Evolutionary conservation across 1,140 invertebrate genomes (phyloP).

Genomic region (Conopomorpha cramerella): DNA sequence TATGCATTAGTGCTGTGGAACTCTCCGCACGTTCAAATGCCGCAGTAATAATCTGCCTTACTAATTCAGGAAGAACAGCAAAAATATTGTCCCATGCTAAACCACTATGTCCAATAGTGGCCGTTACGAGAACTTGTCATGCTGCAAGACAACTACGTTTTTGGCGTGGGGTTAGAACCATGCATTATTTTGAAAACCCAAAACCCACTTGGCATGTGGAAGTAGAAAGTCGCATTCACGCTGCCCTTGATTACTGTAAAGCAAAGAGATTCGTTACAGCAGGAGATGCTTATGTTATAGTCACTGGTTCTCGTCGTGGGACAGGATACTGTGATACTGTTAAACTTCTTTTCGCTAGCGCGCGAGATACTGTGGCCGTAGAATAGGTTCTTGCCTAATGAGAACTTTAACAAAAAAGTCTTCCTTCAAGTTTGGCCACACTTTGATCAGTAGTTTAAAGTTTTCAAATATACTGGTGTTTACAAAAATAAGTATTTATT

Average conservation of each 20-base stretch:
- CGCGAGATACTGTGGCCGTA: constrained; percentile 27
- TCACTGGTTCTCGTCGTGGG: constrained; percentile 76
- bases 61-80: constrained; percentile 74
- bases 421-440: no score
- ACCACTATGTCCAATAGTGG: constrained; percentile 74
- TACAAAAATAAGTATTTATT: constrained; percentile 1
- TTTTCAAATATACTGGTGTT: constrained; percentile 3
- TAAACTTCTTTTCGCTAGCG: constrained; percentile 66
- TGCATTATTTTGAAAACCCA: constrained; percentile 63
- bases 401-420: no score
- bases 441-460: no score
- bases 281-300: constrained; percentile 73
- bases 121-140: constrained; percentile 69
- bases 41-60: constrained; percentile 71
- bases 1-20: constrained; percentile 78
- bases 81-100: constrained; percentile 71
- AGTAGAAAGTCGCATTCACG: constrained; percentile 73
- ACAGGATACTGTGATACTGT: constrained; percentile 79
- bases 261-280: constrained; percentile 65
- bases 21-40: constrained; percentile 70
- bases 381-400: no score
- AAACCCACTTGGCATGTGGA: constrained; percentile 69
- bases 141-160: constrained; percentile 72
- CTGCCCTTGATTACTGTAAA: constrained; percentile 72
- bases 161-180: constrained; percentile 72